Conservation (phyloP, 2,113 vertebrate genomes). For the Dipodomys merriami region DNA sequence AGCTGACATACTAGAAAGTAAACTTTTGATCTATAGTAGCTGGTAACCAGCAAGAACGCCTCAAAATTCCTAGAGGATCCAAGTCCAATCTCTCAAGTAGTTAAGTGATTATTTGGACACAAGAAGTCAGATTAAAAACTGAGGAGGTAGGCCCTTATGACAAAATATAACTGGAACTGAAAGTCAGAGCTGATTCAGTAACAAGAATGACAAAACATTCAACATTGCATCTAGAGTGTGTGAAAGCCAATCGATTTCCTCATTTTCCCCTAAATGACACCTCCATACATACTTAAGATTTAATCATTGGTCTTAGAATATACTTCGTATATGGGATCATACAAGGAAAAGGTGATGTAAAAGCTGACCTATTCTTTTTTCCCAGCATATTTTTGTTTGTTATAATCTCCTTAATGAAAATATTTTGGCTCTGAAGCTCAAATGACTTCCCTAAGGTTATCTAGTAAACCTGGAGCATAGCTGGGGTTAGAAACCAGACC, state of each 20-base stretch:
- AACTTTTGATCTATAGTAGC: not conserved
- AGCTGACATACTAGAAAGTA: not conserved
- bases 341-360: not conserved
- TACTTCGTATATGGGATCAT: not conserved
- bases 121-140: conserved; percentile 2
- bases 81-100: not conserved
- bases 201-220: not conserved
- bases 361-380: no score
- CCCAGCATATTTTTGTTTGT: not conserved
- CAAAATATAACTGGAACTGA: not conserved
- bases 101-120: not conserved
- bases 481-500: not conserved
- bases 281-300: not conserved
- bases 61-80: not conserved
- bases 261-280: not conserved
- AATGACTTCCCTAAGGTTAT: conserved; percentile 2
- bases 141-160: not conserved
- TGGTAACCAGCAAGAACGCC: not conserved
- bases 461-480: not conserved
- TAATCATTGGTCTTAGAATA: not conserved
- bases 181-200: not conserved
- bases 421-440: not conserved
- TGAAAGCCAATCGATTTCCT: not conserved
- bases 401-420: not conserved
- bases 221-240: not conserved